Base-by-base conservation (phyloP, 2,797 vertebrate species). In the Amniataba percoides region DNA sequence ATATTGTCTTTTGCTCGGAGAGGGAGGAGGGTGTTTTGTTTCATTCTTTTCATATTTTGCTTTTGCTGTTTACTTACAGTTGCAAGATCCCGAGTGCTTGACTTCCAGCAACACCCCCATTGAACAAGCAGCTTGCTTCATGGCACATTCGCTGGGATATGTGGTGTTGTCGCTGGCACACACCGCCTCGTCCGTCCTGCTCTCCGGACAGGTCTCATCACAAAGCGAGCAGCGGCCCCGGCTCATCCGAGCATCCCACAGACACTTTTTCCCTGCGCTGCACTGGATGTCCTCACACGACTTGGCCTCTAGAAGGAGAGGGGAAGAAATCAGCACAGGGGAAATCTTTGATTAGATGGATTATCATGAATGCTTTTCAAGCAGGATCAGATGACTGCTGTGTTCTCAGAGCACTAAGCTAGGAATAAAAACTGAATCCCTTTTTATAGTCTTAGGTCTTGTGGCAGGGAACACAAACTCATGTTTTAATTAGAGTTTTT, bases 71-170 rank as follows among this genome's bases (percentile, higher is more conserved):
- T 97, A 99, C 97, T 99, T 99, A 99, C 98, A 99, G 96, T 99
- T 99, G 96, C 98, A 99, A 95, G 97, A 98, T 96, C 98, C 97
- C 1, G 96, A 95, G 91, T 99, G 98, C 93, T 99, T 99, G 87
- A 99, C 97, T 92, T 99, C 98, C 93, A 99, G 95, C 90, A 99
- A 95, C 87, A 96, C 93, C 51, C 98, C 97, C 92, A 96, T 88
- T 70, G 97, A 97, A 88, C 98, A 99, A 88, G 98, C 97, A 56
- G 98, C 96, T 77, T 98, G 97, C 94, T 97, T 98, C 98, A 99
- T 99, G 93, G 96, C 97, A 74, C 98, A 99, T 89, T 98, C 97
- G 56, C 97, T 99, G 87, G 97, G 97, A 16, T 99, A 99, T 16
- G 98, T 98, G 88, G 96, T 96, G 92, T 99, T 99, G 95, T 99